Base-by-base conservation (phyloP, 2,888 invertebrate genomes). In the Erebia epiphron region DNA sequence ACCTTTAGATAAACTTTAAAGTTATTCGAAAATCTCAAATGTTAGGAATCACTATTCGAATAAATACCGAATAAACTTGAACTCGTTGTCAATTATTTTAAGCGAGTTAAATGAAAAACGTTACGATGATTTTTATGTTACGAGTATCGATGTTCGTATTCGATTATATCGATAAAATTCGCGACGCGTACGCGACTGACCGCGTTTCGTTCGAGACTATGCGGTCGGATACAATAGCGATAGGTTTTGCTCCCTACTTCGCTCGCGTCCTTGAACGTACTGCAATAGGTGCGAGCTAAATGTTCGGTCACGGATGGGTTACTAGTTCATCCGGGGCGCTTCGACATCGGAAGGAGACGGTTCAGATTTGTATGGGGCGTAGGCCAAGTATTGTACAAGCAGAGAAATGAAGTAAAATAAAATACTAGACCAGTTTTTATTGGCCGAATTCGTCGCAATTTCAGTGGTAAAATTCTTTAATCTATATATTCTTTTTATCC, bases 211-310 rank as follows among this genome's bases (percentile, higher is more conserved):
- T 68, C 60, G 68, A 65, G 46, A 71, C 68, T 71, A 68, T 35
- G 26, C 16, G 50, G 8, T 60, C 16, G 60, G 35, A 18, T 60
- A 52, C 52, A 62, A 46, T 56, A 21, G 56, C 35, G n/a, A 49
- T 57, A 58, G 58, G 54, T 35, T 54, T 43, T 18, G 68, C 58
- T 69, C 73, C 74, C 71, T 69, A 50, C 67, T 58, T 50, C 56
- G 41, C 70, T 69, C 60, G 71, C 73, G 75, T 75, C 75, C 75
- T 76, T 76, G 76, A 63, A 63, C 58, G 54, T 69, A 73, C 68
- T 67, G 68, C 72, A 68, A 66, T 56, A 43, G 56, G 26, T 14
- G 26, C 54, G 21, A 46, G 21, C 49, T 35, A 52, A 50, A 49
- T 41, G 41, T 52, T 52, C 16, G 54, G 64, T 68, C 65, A 63